Percentiles rank a stretch among this genome's conserved stretches.
These are phyloP conservation scores for Pogonocichla stellata DNA, from an alignment of 2,113 vertebrate genomes.

Conservation along the genomic window DNA sequence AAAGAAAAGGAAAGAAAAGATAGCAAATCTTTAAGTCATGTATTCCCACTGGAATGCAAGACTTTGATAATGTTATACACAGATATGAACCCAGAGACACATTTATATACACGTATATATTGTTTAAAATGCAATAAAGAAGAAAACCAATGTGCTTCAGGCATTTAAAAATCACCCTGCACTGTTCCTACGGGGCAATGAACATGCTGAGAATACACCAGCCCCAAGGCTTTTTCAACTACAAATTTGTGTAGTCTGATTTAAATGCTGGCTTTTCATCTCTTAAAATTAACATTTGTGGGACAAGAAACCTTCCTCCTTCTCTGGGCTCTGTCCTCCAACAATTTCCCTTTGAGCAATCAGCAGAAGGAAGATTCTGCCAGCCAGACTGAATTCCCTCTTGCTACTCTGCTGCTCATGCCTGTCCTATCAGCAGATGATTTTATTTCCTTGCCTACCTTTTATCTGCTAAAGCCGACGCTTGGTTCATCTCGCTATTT, in stretches of 20 bases:
- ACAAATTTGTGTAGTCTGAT: not conserved
- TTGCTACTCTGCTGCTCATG: fast-evolving
- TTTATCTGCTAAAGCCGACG: conserved; percentile 87
- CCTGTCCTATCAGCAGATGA: not conserved
- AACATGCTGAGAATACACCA: not conserved
- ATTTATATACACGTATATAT: fast-evolving
- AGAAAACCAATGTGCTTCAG: not conserved
- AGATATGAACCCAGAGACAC: not conserved
- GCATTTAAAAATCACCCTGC: not conserved
- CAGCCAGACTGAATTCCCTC: not conserved
- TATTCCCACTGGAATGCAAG: not conserved
- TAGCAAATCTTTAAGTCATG: not conserved
- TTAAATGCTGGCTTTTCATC: not conserved
- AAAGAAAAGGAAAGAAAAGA: not conserved
- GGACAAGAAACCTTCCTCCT: not conserved
- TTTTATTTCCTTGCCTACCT: conserved; percentile 74
- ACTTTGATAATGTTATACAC: not conserved
- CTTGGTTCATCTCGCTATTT: conserved; percentile 94
- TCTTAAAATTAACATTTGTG: not conserved
- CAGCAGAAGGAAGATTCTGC: not conserved
- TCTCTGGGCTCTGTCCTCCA: not conserved
- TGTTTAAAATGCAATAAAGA: not conserved
- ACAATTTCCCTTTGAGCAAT: fast-evolving
- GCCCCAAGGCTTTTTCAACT: not conserved
- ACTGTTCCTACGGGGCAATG: not conserved